Evolutionary conservation across 2,797 vertebrate species (phyloP), one percentile per base, ranked within the genome.

Genomic region (Hapalemur alaotrensis): DNA sequence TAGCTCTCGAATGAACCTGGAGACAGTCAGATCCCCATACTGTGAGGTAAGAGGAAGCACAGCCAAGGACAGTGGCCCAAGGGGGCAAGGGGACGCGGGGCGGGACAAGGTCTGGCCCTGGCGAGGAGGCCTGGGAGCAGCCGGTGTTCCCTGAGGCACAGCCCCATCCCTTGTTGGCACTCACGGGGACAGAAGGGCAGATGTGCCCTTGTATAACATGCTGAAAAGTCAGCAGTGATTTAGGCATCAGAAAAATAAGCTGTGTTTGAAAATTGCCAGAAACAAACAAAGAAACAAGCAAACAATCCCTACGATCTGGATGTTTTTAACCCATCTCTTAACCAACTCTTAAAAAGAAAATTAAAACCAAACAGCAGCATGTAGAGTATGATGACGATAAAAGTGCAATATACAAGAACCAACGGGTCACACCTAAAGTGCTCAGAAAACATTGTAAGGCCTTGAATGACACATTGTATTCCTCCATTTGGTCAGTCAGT

Each of bases 61-160:
- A 22, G 41, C 30, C 70, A 9, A 35, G 1, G 11, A 14, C 38
- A 50, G 41, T 2, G 22, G 48, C 32, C 70, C 15, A 32, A 38
- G 20, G 30, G 7, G 50, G 32, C 18, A 38, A 13, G 28, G 59
- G 28, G 23, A 11, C 0, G 9, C 0, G 1, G 15, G 15, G 41
- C n/a, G 15, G 5, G 28, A 35, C 32, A n/a, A 63, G 1, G 5
- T 14, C 28, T 12, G 30, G 28, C 59, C 30, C 59, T 14, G 13
- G 59, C 5, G 59, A 63, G 52, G 73, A 48, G 59, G 15, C 7
- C 41, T 59, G 63, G 30, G 18, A 1, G 22, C 54, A 61, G 30
- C 28, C 4, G 30, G 59, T 5, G 5, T 61, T 13, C 28, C 59
- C 43, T 50, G 61, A 41, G 46, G 10, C 32, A 43, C 35, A 35